Conservation (phyloP, 2,797 vertebrate species). For the Syndactyla subalaris region DNA sequence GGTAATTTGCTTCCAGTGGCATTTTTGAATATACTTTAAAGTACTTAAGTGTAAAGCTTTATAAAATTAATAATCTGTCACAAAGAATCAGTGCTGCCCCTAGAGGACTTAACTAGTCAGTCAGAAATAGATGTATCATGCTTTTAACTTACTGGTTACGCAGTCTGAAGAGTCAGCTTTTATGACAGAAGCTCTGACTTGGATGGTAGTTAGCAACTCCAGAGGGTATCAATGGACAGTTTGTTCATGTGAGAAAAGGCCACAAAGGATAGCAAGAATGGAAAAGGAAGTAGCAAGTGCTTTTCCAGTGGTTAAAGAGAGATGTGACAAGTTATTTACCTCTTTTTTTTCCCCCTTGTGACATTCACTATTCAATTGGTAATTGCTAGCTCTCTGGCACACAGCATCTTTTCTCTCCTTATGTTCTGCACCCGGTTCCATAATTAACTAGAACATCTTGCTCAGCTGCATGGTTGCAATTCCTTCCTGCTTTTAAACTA, state of each 20-base stretch:
- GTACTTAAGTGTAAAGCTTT: neutral
- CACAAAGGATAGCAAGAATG: neutral
- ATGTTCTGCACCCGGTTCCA: neutral
- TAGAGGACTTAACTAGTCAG: neutral
- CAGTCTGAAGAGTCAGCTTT: neutral
- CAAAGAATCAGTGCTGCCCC: neutral
- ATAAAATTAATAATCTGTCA: conserved; percentile 19
- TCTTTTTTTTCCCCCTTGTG: neutral
- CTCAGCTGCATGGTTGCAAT: neutral
- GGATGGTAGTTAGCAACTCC: neutral
- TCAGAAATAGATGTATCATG: neutral
- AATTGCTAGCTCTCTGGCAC: neutral
- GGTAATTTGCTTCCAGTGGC: conserved; percentile 16
- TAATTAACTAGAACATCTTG: neutral
- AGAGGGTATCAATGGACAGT: neutral
- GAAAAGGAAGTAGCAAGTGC: neutral
- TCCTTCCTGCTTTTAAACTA: neutral
- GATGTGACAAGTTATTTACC: neutral
- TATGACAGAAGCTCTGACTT: neutral
- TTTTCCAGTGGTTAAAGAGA: neutral
- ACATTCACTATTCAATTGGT: neutral
- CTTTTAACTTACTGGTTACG: neutral
- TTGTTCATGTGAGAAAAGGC: neutral
- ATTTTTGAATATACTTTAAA: conserved; percentile 17
- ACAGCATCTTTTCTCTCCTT: neutral